These are phyloP conservation scores for Chloroceryle inda DNA, from an alignment of 2,797 vertebrate genomes.

Conservation along the genomic window DNA sequence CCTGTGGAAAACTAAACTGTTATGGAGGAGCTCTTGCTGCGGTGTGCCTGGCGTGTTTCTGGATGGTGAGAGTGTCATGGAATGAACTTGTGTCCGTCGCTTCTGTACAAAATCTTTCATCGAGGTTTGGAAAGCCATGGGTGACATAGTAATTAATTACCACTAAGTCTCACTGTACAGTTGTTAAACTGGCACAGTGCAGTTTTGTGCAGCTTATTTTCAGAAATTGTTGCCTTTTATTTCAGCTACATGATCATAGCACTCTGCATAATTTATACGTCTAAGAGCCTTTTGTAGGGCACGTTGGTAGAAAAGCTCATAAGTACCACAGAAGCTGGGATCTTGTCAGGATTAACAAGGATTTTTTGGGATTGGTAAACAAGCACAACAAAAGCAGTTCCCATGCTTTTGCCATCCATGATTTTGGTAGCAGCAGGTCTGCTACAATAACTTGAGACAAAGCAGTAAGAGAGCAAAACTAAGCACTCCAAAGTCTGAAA, in stretches of 20 bases:
- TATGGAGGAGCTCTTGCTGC: not conserved
- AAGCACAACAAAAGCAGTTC: constrained; percentile 13
- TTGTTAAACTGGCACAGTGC: constrained; percentile 17
- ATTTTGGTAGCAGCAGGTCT: constrained; percentile 38
- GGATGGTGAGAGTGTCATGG: not conserved
- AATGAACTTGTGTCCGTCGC: not conserved
- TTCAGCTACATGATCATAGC: constrained; percentile 35
- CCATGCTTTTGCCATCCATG: not conserved
- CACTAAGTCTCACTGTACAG: not conserved
- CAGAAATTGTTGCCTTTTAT: constrained; percentile 35
- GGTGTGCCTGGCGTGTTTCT: not conserved
- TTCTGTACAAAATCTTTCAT: not conserved
- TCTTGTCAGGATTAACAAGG: constrained; percentile 11
- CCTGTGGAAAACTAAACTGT: not conserved
- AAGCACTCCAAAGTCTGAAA: constrained; percentile 17
- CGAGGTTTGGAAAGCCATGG: not conserved
- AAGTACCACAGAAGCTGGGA: not conserved
- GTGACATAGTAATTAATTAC: constrained; percentile 55
- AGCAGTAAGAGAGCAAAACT: constrained; percentile 39
- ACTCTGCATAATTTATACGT: constrained; percentile 55
- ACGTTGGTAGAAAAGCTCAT: not conserved
- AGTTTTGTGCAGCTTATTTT: constrained; percentile 40
- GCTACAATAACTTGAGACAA: constrained; percentile 24
- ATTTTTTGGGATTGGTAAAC: not conserved
- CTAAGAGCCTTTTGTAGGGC: constrained; percentile 46